Base-by-base conservation (phyloP, 2,113 vertebrate genomes). In the Spea bombifrons region DNA sequence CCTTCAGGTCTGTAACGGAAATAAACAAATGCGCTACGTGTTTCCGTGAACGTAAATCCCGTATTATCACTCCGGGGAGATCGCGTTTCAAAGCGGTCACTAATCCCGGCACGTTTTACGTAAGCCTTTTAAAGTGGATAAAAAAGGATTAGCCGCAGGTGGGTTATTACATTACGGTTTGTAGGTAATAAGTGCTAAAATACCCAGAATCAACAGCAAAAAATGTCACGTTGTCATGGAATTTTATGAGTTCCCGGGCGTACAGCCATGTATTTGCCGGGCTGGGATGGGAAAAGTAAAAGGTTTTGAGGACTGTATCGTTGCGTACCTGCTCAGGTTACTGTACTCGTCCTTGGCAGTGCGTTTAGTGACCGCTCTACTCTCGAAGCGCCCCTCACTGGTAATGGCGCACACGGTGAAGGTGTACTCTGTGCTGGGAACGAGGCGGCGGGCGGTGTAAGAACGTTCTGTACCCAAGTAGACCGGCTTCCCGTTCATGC, bases 371-470 rank as follows among this genome's bases (percentile, higher is more conserved):
- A 86, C 80, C 0, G 86, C 76, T 12, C 68, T 82, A 76, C 86
- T 84, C 47, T 86, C 82, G 6, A 64, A 86, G 71, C 83, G 84
- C 10, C 88, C 88, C 61, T 81, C 81, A 50, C 84, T 86, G 57
- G 88, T 88, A 75, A 89, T 82, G 55, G 88, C 86, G 5, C 87
- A 83, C 12, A 88, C 82, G 0, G 80, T 77, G 55, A 82, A 89
- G 75, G 83, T 82, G 77, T 88, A 86, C 8, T 76, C 71, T 0
- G 83, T 86, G 82, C 84, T 83, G 13, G 84, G 57, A 0, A 66
- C 55, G 3, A 88, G 84, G 30, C 75, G 81, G 2, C 83, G 81
- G 61, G 85, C 86, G 0, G 80, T 76, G 73, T 87, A 76, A 10
- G 65, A 66, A 4, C 84, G 71, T 43, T 83, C 84, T 0, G 82